Evolutionary conservation across 2,113 vertebrate genomes (phyloP).

Genomic region (Oryzias curvinotus): DNA sequence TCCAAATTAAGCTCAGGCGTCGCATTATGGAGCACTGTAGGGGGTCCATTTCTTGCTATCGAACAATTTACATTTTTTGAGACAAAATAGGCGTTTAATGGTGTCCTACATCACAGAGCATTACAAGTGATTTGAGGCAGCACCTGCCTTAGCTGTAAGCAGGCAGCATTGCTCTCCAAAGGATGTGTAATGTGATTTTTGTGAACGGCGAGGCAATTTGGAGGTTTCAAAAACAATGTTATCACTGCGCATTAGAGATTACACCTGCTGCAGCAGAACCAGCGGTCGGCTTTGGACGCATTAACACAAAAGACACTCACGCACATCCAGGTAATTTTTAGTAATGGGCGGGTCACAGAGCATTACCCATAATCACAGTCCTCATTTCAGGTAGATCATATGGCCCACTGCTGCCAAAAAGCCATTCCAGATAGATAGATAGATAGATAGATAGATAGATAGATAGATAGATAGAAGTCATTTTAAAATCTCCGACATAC

Average conservation of each 20-base stretch:
- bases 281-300: slow-evolving; percentile 13
- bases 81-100: slow-evolving; percentile 28
- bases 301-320: slow-evolving; percentile 23
- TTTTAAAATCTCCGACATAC: slow-evolving; percentile 9
- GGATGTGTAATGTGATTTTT: slow-evolving; percentile 60
- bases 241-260: slow-evolving; percentile 66
- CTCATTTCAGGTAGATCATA: slow-evolving; percentile 37
- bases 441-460: slow-evolving; percentile 7
- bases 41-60: slow-evolving; percentile 14
- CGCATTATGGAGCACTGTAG: neutral
- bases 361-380: slow-evolving; percentile 63
- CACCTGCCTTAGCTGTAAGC: slow-evolving; percentile 17
- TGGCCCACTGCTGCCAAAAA: neutral
- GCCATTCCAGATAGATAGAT: neutral
- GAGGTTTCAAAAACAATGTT: slow-evolving; percentile 69
- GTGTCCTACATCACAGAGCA: slow-evolving; percentile 27
- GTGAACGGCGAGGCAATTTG: slow-evolving; percentile 68
- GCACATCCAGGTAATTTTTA: slow-evolving; percentile 42
- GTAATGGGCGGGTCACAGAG: slow-evolving; percentile 56
- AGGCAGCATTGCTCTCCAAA: slow-evolving; percentile 34
- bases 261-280: slow-evolving; percentile 30
- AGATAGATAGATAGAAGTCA: neutral
- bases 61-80: slow-evolving; percentile 18
- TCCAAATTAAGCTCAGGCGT: neutral
- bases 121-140: slow-evolving; percentile 22